Conservation (phyloP, 2,797 vertebrate genomes). For the Sebastes kiyomatsui region DNA sequence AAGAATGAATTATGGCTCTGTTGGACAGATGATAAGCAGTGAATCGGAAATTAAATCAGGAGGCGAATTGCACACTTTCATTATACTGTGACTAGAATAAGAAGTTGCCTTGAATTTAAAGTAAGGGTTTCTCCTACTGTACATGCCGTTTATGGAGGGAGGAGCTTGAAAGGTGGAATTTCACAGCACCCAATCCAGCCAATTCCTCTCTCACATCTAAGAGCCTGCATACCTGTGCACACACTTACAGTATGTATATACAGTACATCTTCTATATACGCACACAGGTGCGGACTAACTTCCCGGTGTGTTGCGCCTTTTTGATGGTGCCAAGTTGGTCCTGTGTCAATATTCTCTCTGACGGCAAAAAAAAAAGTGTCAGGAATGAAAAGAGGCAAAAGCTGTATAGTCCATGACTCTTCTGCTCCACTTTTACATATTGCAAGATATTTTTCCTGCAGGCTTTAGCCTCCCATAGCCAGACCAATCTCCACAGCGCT, state of each 20-base stretch:
- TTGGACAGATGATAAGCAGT: slow-evolving; percentile 57
- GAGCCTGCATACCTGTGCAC: slow-evolving; percentile 38
- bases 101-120: slow-evolving; percentile 33
- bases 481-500: not conserved
- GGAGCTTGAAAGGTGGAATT: slow-evolving; percentile 66
- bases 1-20: slow-evolving; percentile 68
- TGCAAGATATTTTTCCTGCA: not conserved
- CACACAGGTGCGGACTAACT: slow-evolving; percentile 60
- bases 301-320: slow-evolving; percentile 46
- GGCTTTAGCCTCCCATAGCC: not conserved
- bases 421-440: slow-evolving; percentile 20
- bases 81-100: slow-evolving; percentile 24
- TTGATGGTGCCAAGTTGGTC: slow-evolving; percentile 48
- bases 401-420: not conserved
- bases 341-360: slow-evolving; percentile 46
- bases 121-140: slow-evolving; percentile 28
- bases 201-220: slow-evolving; percentile 48
- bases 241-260: slow-evolving; percentile 42
- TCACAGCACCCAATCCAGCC: slow-evolving; percentile 65
- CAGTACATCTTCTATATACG: slow-evolving; percentile 55
- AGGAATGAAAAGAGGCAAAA: slow-evolving; percentile 42
- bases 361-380: slow-evolving; percentile 51
- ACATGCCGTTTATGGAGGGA: slow-evolving; percentile 53
- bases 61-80: slow-evolving; percentile 31
- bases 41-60: slow-evolving; percentile 52